Evolutionary conservation across 2,888 invertebrate species (phyloP), one percentile per base, ranked within the genome.

Genomic region (Tenthredo notha): DNA sequence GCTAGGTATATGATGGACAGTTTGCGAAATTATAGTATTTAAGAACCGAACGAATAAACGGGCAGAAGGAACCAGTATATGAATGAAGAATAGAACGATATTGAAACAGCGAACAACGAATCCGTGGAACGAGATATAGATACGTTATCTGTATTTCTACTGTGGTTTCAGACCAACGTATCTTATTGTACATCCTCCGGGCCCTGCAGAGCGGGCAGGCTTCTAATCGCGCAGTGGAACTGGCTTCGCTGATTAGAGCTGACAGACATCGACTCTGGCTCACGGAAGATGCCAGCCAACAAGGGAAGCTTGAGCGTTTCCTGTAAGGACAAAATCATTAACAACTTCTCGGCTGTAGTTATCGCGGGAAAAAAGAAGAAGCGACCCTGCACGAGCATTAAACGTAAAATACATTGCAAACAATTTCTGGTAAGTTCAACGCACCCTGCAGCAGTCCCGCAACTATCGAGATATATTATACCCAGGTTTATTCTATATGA

Each of bases 381-480:
- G 67, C 89, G 92, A 65, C 86, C 88, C 88, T 88, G 90, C 43
- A 43, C 37, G 67, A 12, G 33, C 87, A 90, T 90, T 89, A 92
- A 92, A 89, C 91, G 91, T 89, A 92, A 92, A 90, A 92, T 89
- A 89, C 90, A 91, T 90, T 91, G 91, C 89, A 89, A 89, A 87
- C 92, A 91, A 87, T 91, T 92, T 87, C 89, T 92, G 92, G 92
- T 92, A 89, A 92, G 92, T 92, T 74, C 72, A 74, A 43, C 72
- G 18, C 61, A 61, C 61, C 61, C 61, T 61, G 25, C 25, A 61
- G 25, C 25, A 21, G 61, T 61, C 25, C 25, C 61, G 61, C 25
- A 25, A 25, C 61, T 61, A 21, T 54, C 61, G 61, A 61, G 12
- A 61, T 25, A 25, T 61, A 6, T 21, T 25, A 25, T 61, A 61